These are phyloP conservation scores for Acrocephalus arundinaceus DNA, from an alignment of 2,113 vertebrate genomes.

Conservation along the genomic window DNA sequence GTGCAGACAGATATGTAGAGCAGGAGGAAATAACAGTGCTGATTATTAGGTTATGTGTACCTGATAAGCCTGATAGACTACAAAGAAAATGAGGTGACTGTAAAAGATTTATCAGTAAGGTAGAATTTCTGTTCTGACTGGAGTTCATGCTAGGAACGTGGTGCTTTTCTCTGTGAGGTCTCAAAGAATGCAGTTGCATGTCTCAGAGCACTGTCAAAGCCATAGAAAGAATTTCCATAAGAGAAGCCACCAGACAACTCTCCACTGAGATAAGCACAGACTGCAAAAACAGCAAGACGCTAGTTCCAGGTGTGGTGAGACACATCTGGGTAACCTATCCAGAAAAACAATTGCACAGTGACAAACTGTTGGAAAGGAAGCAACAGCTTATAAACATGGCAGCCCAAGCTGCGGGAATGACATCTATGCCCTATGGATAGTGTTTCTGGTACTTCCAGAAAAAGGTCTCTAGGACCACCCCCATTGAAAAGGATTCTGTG, in stretches of 20 bases:
- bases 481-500: not conserved
- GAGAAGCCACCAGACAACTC: not conserved
- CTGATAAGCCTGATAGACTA: not conserved
- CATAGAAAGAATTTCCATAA: not conserved
- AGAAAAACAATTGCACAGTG: not conserved
- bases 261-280: not conserved
- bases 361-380: not conserved
- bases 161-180: not conserved
- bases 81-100: not conserved
- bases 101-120: not conserved
- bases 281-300: fast-evolving
- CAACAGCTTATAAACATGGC: not conserved
- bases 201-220: not conserved
- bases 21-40: not conserved
- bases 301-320: not conserved
- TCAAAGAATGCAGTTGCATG: not conserved
- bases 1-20: not conserved
- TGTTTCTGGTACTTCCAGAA: not conserved
- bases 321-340: not conserved
- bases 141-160: not conserved
- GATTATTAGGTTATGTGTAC: not conserved
- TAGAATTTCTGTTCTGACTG: not conserved
- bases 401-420: not conserved
- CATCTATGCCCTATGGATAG: not conserved
- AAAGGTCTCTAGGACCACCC: fast-evolving